A percentile compares a stretch with the other conserved stretches of the same genome.
Evolutionary conservation across 2,888 invertebrate species (phyloP).

Genomic region (Drosophila sordidula): DNA sequence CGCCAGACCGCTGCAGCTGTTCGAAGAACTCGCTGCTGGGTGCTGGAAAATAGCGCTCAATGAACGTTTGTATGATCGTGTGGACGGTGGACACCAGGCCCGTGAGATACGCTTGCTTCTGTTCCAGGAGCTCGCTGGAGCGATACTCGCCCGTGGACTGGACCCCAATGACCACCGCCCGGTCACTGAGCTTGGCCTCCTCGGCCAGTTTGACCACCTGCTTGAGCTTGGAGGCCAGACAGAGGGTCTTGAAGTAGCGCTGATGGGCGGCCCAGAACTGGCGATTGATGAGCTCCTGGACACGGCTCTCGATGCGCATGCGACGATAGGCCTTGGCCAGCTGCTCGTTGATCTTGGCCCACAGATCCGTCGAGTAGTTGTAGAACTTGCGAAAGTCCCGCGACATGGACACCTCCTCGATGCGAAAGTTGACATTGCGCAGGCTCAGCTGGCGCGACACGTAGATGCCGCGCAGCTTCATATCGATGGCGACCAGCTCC

Average conservation of each 20-base stretch:
- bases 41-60: conserved; percentile 99
- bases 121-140: conserved; percentile 97
- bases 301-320: conserved; percentile 95
- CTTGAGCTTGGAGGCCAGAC: conserved; percentile 97
- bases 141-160: conserved; percentile 99
- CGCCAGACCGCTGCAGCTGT: conserved; percentile 86
- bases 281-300: conserved; percentile 99
- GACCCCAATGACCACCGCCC: conserved; percentile 99
- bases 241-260: conserved; percentile 98
- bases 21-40: conserved; percentile 94
- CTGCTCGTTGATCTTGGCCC: conserved; percentile 98
- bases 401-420: conserved; percentile 96
- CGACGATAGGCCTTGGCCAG: conserved; percentile 97
- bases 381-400: conserved; percentile 95
- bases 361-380: conserved; percentile 96
- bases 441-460: conserved; percentile 99
- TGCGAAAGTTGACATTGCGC: conserved; percentile 98
- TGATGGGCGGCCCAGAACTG: conserved; percentile 99
- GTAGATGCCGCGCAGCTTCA: conserved; percentile 99
- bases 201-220: conserved; percentile 91
- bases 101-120: conserved; percentile 96
- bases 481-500: conserved; percentile 99
- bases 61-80: conserved; percentile 94
- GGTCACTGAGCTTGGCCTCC: conserved; percentile 89
- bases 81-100: conserved; percentile 99